Evolutionary conservation across 2,888 invertebrate species (phyloP), one percentile per base, ranked within the genome.

Genomic region (Cerceris rybyensis): DNA sequence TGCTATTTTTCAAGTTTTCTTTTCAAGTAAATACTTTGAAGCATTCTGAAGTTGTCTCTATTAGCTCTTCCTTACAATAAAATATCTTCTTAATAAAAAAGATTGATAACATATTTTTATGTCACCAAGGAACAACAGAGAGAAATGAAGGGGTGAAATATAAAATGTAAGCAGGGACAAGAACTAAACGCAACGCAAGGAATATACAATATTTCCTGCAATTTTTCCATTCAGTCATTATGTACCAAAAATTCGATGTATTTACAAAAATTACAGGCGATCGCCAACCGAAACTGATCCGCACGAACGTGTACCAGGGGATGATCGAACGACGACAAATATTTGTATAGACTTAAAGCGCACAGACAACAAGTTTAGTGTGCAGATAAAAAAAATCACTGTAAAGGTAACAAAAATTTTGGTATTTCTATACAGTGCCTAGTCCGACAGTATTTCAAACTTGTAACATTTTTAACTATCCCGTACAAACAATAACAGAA

Each of bases 201-300:
- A 28, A 28, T 28, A 4, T 28, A 28, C 28, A 28, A 28, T 28
- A 2, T 28, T 4, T 28, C 28, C 28, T 4, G 28, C 28, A 28
- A 28, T 2, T 28, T 28, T 28, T 28, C 28, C 4, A 28, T 28
- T 28, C 28, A 28, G 4, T 28, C 28, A 28, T 28, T 28, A 28
- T 28, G 28, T 4, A 28, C 28, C 28, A 28, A 28, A 28, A 28
- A 28, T 28, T 28, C 59, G 64, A 64, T 76, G 75, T 60, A 81
- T 74, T 66, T 70, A 16, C 52, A 55, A 58, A 81, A 80, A 71
- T 75, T 81, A 81, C 81, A 68, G 67, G 46, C 39, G 77, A 50
- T 43, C 58, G 54, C 55, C 42, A 61, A 11, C 39, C n/a, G 42
- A 43, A 14, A 61, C 14, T 13, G 54, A 46, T 9, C 43, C 50